phyloP scores from a whole-genome alignment of 2,113 vertebrate species.

The Anarrhichthys ocellatus region DNA sequence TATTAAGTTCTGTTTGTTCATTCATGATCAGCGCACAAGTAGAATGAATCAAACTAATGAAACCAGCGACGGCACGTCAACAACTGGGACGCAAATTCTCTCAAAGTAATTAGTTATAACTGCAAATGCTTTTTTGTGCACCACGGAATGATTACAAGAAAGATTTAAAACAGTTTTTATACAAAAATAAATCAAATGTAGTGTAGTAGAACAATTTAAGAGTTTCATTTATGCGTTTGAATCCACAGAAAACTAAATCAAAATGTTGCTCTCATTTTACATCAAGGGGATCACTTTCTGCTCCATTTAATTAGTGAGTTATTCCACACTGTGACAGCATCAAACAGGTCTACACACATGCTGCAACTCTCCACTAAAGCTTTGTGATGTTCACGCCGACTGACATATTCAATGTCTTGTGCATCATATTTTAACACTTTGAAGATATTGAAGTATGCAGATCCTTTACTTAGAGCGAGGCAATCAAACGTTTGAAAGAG shows the following conservation, averaged over 20 bases:
- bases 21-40: background rate
- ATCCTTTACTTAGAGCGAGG: background rate
- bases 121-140: background rate
- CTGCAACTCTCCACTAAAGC: background rate
- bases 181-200: background rate
- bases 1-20: constrained; percentile 8
- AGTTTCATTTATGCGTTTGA: background rate
- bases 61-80: background rate
- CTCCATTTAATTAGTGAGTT: background rate
- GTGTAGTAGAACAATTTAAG: background rate
- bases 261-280: background rate
- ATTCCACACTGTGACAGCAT: background rate
- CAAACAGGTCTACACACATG: background rate
- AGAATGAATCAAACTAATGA: constrained; percentile 29
- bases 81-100: background rate
- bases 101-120: background rate
- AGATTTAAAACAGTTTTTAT: background rate
- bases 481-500: background rate
- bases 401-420: background rate
- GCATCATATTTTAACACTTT: background rate
- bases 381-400: too few relatives aligned
- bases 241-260: background rate
- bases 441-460: background rate
- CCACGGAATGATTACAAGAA: background rate
- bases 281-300: background rate